phyloP scores from a whole-genome alignment of 2,113 vertebrate species.

The Boulengeromyrus knoepffleri region DNA sequence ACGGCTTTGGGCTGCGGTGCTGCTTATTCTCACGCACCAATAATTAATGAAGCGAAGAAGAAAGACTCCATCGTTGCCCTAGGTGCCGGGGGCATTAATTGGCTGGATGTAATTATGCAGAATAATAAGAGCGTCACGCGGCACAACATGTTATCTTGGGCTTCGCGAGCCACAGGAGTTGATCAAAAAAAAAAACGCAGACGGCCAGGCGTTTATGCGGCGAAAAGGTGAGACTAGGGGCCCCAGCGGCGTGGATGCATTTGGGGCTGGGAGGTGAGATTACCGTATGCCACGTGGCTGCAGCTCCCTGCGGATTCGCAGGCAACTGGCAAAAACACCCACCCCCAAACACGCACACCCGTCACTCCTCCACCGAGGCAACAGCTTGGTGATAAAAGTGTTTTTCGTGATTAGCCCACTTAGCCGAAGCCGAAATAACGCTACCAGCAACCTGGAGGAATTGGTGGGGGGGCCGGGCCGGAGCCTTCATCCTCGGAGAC shows the following conservation, averaged over 20 bases:
- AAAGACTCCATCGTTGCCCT: not conserved
- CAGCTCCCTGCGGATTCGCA: conserved; percentile 1
- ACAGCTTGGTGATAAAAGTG: not conserved
- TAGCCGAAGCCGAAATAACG: conserved; percentile 2
- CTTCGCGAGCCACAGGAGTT: not conserved
- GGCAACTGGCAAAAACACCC: not conserved
- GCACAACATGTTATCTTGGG: not conserved
- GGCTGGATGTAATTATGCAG: conserved; percentile 14
- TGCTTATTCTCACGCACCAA: not conserved
- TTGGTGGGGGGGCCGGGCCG: not conserved
- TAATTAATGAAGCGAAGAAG: not conserved
- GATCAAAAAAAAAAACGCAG: not conserved
- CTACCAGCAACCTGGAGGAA: not conserved
- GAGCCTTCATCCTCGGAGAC: conserved; percentile 13
- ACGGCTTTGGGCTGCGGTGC: not conserved
- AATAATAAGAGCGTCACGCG: conserved; percentile 1
- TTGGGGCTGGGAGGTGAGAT: not conserved
- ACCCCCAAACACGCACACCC: not conserved
- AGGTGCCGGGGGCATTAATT: not conserved
- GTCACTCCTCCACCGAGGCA: not conserved
- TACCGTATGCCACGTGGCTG: not conserved
- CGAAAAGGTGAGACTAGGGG: not conserved
- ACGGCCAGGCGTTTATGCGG: not conserved
- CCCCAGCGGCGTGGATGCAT: not conserved
- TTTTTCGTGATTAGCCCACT: not conserved